Percentiles rank a stretch among this genome's conserved stretches.
Evolutionary conservation across 2,888 invertebrate genomes (phyloP).

Genomic region (Drosophila borborema): DNA sequence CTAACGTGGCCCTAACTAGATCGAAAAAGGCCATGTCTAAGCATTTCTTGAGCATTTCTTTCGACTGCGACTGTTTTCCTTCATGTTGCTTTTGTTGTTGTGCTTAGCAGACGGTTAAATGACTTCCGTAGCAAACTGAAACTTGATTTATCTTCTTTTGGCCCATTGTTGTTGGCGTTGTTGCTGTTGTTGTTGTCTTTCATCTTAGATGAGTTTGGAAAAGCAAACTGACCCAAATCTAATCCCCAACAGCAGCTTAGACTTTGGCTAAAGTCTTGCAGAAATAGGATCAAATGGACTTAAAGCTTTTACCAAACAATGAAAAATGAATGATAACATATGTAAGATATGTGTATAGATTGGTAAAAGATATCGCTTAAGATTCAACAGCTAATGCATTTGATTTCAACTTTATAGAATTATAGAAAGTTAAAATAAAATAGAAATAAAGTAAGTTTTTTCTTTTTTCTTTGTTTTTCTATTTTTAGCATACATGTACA

Average conservation of each 20-base stretch:
- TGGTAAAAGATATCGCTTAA: neutral
- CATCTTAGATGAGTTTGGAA: constrained; percentile 2
- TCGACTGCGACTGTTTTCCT: constrained; percentile 35
- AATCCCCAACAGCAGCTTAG: constrained; percentile 2
- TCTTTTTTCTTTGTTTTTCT: neutral
- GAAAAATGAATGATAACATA: neutral
- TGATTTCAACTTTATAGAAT: neutral
- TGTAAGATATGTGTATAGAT: neutral
- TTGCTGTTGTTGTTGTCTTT: constrained; percentile 5
- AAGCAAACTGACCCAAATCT: constrained; percentile 27
- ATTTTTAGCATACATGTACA: neutral
- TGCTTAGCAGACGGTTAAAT: constrained; percentile 73
- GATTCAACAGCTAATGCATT: neutral
- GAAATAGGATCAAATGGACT: neutral
- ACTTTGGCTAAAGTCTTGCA: neutral
- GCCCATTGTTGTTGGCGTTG: constrained; percentile 9
- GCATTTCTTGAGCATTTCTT: constrained; percentile 46
- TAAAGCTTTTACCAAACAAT: neutral
- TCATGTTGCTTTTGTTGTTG: constrained; percentile 18
- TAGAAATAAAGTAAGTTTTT: neutral
- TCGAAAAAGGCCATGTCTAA: constrained; percentile 28
- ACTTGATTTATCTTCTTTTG: constrained; percentile 31
- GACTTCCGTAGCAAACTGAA: constrained; percentile 61
- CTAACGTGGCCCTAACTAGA: constrained; percentile 66
- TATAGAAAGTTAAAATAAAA: neutral